Evolutionary conservation across 2,113 vertebrate genomes (phyloP).

Genomic region (Pluvianellus socialis): DNA sequence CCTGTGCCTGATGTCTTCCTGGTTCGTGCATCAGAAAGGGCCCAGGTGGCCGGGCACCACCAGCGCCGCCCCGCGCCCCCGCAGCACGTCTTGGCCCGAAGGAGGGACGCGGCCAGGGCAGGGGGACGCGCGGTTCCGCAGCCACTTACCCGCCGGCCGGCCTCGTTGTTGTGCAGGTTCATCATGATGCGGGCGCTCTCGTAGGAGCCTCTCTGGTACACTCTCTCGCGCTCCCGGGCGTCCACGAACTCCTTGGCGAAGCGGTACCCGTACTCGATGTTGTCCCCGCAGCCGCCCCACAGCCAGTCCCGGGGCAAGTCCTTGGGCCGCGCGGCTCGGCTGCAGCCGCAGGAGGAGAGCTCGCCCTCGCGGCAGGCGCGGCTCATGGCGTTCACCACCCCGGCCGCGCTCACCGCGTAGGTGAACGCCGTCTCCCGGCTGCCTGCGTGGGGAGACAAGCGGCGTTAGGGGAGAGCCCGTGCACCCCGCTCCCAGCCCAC

Average conservation of each 20-base stretch:
- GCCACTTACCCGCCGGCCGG: constrained; percentile 88
- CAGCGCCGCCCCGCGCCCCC: fast-evolving
- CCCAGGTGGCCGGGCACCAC: fast-evolving
- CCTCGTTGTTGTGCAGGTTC: constrained; percentile 98
- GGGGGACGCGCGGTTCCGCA: fast-evolving
- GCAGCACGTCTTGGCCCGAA: fast-evolving
- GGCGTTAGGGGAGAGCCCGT: background rate
- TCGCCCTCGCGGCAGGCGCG: constrained; percentile 95
- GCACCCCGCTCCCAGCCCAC: fast-evolving
- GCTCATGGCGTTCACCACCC: constrained; percentile 96
- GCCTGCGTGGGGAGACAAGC: constrained; percentile 71
- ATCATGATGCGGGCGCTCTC: constrained; percentile 91
- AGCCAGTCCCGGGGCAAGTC: constrained; percentile 97
- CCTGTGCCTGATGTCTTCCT: background rate
- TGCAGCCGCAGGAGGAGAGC: constrained; percentile 96
- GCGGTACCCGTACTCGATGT: constrained; percentile 95
- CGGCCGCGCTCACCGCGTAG: constrained; percentile 93
- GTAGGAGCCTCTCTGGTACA: constrained; percentile 86
- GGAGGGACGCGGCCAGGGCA: fast-evolving
- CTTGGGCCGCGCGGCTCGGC: constrained; percentile 89
- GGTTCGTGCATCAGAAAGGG: fast-evolving
- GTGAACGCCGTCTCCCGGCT: constrained; percentile 97
- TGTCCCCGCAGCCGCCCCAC: constrained; percentile 98
- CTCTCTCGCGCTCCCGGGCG: constrained; percentile 92
- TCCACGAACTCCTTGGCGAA: constrained; percentile 98